Conservation (phyloP, 2,113 vertebrate species). For the Lagopus leucura region DNA sequence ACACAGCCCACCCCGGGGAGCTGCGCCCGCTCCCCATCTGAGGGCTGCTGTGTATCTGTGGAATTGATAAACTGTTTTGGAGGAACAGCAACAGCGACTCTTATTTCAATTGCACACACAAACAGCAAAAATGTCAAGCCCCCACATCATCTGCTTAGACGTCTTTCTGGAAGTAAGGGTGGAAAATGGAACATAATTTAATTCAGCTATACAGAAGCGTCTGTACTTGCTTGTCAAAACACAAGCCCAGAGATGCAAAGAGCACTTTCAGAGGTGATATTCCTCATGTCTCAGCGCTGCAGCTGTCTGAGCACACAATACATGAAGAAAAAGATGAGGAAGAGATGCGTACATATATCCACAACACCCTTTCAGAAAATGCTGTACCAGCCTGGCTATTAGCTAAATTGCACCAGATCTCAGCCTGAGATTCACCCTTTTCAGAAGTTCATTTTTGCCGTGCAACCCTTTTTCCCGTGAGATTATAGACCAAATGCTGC, state of each 20-base stretch:
- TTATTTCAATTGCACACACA: neutral
- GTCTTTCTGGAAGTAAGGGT: neutral
- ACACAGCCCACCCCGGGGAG: neutral
- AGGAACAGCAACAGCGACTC: neutral
- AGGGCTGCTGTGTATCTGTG: neutral
- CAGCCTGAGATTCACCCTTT: neutral
- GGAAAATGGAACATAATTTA: neutral
- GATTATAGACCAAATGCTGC: neutral
- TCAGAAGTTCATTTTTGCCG: neutral
- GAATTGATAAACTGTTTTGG: neutral
- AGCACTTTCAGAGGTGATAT: neutral
- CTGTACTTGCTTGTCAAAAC: neutral
- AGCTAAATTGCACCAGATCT: neutral
- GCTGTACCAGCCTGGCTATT: neutral
- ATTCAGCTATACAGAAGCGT: neutral
- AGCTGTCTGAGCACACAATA: neutral
- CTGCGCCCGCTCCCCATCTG: fast-evolving
- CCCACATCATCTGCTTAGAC: neutral
- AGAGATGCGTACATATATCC: neutral
- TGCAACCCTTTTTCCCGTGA: neutral
- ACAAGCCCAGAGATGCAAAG: neutral
- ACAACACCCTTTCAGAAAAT: neutral
- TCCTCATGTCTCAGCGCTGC: neutral
- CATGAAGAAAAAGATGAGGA: neutral
- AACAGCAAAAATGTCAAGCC: neutral